Evolutionary conservation across 2,888 invertebrate genomes (phyloP).

Genomic region (Heliconius ismenius): DNA sequence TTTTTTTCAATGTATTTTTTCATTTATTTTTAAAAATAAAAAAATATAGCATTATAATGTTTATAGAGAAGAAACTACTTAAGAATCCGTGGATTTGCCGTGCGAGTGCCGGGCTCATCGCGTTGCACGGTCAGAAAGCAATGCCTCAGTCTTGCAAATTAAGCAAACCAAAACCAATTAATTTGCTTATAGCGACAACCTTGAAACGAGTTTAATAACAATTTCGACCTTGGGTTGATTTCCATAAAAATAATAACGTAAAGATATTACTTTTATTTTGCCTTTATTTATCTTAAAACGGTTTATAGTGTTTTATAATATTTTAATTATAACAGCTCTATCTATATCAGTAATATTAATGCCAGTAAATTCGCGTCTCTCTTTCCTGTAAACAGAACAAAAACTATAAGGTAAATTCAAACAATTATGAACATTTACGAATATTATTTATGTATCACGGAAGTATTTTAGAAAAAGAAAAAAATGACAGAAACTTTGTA

Average conservation of each 20-base stretch:
- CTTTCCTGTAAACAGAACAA: slow-evolving; percentile 5
- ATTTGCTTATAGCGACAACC: background rate
- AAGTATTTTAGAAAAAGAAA: too few species aligned
- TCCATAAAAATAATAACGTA: background rate
- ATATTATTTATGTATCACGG: too few species aligned
- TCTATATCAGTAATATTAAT: background rate
- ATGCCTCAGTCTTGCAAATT: background rate
- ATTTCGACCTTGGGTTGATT: background rate
- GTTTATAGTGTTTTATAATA: background rate
- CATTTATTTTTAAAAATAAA: too few species aligned
- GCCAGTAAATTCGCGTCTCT: background rate
- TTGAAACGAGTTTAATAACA: background rate
- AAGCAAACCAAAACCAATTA: background rate
- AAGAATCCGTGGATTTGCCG: background rate
- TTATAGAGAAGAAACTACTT: background rate
- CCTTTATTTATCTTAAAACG: background rate
- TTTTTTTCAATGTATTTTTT: too few species aligned
- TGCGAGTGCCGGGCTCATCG: too few species aligned
- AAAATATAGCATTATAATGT: background rate
- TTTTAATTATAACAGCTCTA: too few species aligned
- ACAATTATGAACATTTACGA: background rate
- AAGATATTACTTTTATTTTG: background rate
- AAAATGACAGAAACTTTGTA: too few species aligned
- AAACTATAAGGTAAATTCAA: background rate
- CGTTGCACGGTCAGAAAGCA: background rate